A percentile compares a stretch with the other conserved stretches of the same genome.
phyloP scores from a whole-genome alignment of 2,888 invertebrate species.

The Helicoverpa assulta region DNA sequence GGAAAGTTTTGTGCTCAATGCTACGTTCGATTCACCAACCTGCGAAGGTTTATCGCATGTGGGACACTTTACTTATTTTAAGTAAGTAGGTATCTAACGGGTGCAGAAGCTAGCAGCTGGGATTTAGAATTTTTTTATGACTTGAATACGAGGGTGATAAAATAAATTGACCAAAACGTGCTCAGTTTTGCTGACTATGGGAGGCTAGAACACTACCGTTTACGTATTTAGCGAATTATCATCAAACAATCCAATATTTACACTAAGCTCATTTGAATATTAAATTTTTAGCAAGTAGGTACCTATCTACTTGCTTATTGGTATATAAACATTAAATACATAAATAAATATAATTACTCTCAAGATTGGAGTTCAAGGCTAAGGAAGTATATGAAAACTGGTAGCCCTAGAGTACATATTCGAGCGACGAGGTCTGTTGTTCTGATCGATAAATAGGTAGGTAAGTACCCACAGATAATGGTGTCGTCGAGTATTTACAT shows the following conservation, averaged over 20 bases:
- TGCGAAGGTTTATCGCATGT: too few species aligned
- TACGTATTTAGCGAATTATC: neutral
- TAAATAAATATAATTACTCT: neutral
- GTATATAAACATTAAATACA: neutral
- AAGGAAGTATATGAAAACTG: conserved; percentile 5
- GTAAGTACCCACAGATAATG: neutral
- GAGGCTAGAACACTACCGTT: too few species aligned
- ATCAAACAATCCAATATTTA: conserved; percentile 13
- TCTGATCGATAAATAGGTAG: conserved; percentile 1
- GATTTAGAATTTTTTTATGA: too few species aligned
- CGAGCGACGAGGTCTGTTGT: conserved; percentile 14
- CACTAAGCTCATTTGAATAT: neutral
- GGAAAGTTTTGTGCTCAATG: too few species aligned
- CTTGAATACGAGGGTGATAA: too few species aligned
- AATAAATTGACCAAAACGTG: too few species aligned
- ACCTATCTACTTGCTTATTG: neutral
- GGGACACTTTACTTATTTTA: too few species aligned
- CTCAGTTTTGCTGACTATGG: too few species aligned
- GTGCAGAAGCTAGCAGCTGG: too few species aligned
- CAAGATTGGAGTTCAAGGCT: conserved; percentile 21
- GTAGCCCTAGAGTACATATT: neutral
- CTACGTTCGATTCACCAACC: too few species aligned
- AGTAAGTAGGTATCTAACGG: too few species aligned
- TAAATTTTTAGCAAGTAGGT: neutral
- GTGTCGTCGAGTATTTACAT: conserved; percentile 26